These are phyloP conservation scores for Zonotrichia leucophrys DNA, from an alignment of 2,113 vertebrate genomes.

Conservation along the genomic window DNA sequence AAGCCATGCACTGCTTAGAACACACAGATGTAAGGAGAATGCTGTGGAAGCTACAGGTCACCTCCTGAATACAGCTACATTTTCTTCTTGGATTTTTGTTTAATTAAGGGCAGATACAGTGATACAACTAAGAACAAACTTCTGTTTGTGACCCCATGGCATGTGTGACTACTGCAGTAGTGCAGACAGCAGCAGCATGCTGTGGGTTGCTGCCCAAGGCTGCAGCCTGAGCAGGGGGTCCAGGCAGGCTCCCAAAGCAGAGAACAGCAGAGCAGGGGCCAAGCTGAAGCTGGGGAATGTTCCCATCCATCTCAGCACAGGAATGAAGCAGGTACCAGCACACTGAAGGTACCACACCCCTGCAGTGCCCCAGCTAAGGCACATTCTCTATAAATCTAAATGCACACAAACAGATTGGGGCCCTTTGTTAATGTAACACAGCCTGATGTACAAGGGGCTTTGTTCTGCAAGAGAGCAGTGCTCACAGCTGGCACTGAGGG, in stretches of 20 bases:
- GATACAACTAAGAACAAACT: background rate
- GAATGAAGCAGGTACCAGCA: background rate
- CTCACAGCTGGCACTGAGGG: background rate
- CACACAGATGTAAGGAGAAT: background rate
- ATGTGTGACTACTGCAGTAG: background rate
- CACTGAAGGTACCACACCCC: background rate
- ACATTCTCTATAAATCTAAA: background rate
- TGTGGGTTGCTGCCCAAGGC: background rate
- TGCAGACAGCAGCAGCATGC: accelerated
- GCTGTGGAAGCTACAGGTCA: background rate
- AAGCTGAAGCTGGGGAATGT: background rate
- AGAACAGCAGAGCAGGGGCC: background rate
- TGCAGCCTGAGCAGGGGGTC: background rate
- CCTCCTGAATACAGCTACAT: background rate
- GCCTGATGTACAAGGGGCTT: background rate
- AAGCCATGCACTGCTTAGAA: background rate
- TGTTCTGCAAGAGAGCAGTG: background rate
- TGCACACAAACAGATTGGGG: background rate
- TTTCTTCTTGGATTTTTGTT: background rate
- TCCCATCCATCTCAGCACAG: background rate
- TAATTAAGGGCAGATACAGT: background rate
- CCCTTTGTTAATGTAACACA: background rate
- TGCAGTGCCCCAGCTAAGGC: background rate
- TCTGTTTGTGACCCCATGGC: background rate
- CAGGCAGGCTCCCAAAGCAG: background rate